phyloP scores from a whole-genome alignment of 2,113 vertebrate genomes.

The Malurus elegans region DNA sequence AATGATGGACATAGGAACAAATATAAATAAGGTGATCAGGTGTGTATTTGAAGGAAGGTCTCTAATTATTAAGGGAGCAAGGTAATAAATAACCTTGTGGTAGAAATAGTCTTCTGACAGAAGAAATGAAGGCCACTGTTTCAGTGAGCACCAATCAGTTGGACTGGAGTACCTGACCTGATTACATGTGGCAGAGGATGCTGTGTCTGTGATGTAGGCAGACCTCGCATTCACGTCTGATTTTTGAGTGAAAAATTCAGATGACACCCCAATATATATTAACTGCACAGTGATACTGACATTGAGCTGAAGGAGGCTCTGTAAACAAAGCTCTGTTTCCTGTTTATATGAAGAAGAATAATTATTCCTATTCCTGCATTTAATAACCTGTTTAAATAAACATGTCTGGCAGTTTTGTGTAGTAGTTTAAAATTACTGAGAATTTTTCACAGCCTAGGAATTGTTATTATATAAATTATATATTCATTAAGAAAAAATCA shows the following conservation, averaged over 20 bases:
- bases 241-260: background rate
- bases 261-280: background rate
- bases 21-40: background rate
- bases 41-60: background rate
- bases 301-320: background rate
- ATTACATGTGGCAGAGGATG: background rate
- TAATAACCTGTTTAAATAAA: background rate
- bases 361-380: background rate
- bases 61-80: background rate
- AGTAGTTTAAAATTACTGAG: background rate
- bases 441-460: background rate
- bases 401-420: background rate
- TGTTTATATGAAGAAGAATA: background rate
- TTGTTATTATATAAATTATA: background rate
- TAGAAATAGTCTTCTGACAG: background rate
- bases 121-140: background rate
- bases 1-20: background rate
- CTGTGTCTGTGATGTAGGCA: background rate
- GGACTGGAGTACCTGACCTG: rapidly evolving
- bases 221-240: background rate
- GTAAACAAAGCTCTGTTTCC: background rate
- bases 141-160: background rate
- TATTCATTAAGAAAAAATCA: background rate
- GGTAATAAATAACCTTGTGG: background rate
- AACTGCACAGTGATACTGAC: background rate